Evolutionary conservation across 2,797 vertebrate genomes (phyloP), one percentile per base, ranked within the genome.

Genomic region (Psittacula echo): DNA sequence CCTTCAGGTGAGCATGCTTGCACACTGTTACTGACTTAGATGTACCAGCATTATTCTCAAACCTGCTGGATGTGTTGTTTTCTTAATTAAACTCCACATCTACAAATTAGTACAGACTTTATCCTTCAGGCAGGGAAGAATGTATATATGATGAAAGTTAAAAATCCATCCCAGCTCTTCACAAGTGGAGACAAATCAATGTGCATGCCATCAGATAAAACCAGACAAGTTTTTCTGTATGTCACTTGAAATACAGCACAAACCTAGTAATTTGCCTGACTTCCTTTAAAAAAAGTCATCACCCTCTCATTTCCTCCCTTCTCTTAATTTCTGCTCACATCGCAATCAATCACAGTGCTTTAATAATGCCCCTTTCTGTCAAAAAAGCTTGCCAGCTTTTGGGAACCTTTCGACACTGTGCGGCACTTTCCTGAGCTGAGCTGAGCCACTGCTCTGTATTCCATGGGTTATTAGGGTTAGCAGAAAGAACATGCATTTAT

Each of bases 401-500:
- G 90, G 90, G 75, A 91, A 50, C 64, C 61, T 79, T 78, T 60
- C 60, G 88, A 67, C 64, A 6, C 27, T 5, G 37, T 22, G 61
- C 42, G 29, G 45, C 17, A 23, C 87, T 74, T 60, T 23, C 70
- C 74, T 7, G 48, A 67, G 93, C 94, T 37, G 81, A 83, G 87
- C 54, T 30, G 84, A 56, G 95, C 42, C 65, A 71, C 80, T 82
- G 51, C 91, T 97, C 93, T 58, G 82, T 89, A 77, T 84, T 93
- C 71, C 95, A 96, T 58, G 56, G 93, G 95, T 97, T 96, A 92
- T 72, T 95, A 91, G 95, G 97, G 96, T 95, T 87, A 97, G 97
- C 97, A 61, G 90, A 78, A 93, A 96, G 96, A 97, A 97, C 82
- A 96, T 83, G 90, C 96, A 95, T 97, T 97, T 97, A 97, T 97